phyloP scores from a whole-genome alignment of 2,113 vertebrate genomes.

The Pseudois nayaur region DNA sequence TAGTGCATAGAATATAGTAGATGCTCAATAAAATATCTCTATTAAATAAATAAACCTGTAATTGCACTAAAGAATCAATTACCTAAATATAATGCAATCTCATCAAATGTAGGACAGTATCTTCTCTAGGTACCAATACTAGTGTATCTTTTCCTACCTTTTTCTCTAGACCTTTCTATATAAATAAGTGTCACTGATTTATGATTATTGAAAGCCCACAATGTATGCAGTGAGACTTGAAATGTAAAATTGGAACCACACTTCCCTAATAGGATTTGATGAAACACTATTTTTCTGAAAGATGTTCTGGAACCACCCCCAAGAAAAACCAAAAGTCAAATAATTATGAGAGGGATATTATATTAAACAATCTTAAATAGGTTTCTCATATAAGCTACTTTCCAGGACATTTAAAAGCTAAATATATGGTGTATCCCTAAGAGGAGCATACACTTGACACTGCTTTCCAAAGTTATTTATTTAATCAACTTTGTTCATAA shows the following conservation, averaged over 20 bases:
- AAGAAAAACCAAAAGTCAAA: background rate
- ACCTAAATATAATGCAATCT: background rate
- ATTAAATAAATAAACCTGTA: background rate
- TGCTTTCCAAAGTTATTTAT: constrained; percentile 1
- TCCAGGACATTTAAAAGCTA: background rate
- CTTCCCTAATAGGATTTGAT: background rate
- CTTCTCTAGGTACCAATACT: background rate
- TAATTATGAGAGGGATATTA: background rate
- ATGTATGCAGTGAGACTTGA: background rate
- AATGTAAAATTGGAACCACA: background rate
- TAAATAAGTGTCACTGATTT: background rate
- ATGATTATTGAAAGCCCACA: background rate
- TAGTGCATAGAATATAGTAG: constrained; percentile 4
- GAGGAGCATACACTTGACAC: background rate
- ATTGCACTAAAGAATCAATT: background rate
- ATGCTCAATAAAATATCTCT: constrained; percentile 44
- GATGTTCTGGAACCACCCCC: background rate
- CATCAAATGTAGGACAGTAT: background rate
- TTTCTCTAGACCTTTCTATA: background rate
- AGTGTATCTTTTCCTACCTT: background rate
- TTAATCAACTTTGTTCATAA: background rate
- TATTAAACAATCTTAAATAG: background rate
- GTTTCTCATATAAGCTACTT: background rate
- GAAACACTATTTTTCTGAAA: background rate
- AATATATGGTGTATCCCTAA: background rate